Conservation (phyloP, 2,113 vertebrate species). For the Cryptoleucopteryx plumbea region DNA sequence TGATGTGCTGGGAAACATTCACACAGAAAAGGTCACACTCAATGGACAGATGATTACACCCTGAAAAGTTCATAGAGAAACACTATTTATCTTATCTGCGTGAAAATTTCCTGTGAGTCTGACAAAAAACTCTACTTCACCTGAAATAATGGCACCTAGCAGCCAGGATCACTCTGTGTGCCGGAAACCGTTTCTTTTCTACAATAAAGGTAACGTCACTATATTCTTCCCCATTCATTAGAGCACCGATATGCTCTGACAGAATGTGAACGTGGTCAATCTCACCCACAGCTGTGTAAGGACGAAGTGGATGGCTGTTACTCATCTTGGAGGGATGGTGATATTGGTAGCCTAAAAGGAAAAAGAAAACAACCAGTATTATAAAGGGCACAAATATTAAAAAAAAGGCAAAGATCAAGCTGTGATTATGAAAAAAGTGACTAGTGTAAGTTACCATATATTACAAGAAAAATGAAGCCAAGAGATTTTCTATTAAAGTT, state of each 20-base stretch:
- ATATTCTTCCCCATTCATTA: constrained; percentile 93
- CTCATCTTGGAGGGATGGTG: constrained; percentile 83
- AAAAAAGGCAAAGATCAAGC: not conserved
- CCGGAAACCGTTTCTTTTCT: constrained; percentile 93
- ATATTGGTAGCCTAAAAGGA: constrained; percentile 50
- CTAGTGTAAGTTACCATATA: not conserved
- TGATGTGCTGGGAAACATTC: constrained; percentile 27
- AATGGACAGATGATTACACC: constrained; percentile 28
- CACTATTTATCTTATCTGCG: constrained; percentile 32
- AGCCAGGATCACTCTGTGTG: constrained; percentile 94
- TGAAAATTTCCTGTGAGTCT: constrained; percentile 6
- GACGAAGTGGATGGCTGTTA: constrained; percentile 92
- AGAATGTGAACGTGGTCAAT: constrained; percentile 97
- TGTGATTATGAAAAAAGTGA: not conserved
- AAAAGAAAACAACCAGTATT: not conserved
- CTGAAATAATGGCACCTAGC: constrained; percentile 98
- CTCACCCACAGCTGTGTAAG: constrained; percentile 90
- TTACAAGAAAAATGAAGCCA: not conserved
- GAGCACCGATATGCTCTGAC: constrained; percentile 93
- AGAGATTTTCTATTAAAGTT: not conserved
- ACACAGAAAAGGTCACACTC: constrained; percentile 50
- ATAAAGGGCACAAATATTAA: not conserved
- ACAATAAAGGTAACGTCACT: constrained; percentile 97
- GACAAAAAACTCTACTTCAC: constrained; percentile 66
- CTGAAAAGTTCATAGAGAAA: constrained; percentile 48